Evolutionary conservation across 2,113 vertebrate species (phyloP), one percentile per base, ranked within the genome.

Genomic region (Orientallactaga bullata): DNA sequence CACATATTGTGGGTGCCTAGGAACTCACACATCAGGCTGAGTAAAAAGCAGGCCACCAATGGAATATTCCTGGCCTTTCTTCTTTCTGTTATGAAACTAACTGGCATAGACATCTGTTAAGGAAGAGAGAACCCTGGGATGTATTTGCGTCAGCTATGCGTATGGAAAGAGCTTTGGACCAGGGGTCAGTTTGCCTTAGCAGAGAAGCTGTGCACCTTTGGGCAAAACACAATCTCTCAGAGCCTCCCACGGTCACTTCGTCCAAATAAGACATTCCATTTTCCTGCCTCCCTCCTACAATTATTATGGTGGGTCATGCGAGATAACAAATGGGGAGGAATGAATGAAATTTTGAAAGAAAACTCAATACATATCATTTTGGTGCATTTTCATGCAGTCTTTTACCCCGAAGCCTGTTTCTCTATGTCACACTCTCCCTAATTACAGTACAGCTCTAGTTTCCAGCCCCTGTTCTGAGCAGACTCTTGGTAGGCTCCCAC

Each of bases 301-400:
- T 24, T 92, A 30, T 23, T 32, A 4, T 58, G 51, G 51, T 24
- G 83, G 28, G 77, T 61, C 16, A 24, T 42, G 0, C 28, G 35
- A 95, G 30, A 42, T 1, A 73, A 11, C 30, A 12, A 20, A 3
- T 61, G 39, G 39, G 28, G 20, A 71, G 28, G 32, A 88, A 5
- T 13, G 58, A 81, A 65, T 69, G 65, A 76, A 86, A 61, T 72
- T 85, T 81, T 42, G 69, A 42, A 71, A 88, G 76, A 82, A 92
- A 90, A 85, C 65, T 13, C 7, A 58, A 68, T 51, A 12, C 58
- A 9, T 73, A 51, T 35, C 55, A 58, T 73, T 66, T 74, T 63
- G 17, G 37, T 58, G 7, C 55, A 39, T 73, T 88, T 81, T 80
- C 66, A 63, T 69, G 58, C 35, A 17, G 10, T 20, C 74, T 78